Conservation (phyloP, 2,113 vertebrate species). For the Himantopus leucocephalus region DNA sequence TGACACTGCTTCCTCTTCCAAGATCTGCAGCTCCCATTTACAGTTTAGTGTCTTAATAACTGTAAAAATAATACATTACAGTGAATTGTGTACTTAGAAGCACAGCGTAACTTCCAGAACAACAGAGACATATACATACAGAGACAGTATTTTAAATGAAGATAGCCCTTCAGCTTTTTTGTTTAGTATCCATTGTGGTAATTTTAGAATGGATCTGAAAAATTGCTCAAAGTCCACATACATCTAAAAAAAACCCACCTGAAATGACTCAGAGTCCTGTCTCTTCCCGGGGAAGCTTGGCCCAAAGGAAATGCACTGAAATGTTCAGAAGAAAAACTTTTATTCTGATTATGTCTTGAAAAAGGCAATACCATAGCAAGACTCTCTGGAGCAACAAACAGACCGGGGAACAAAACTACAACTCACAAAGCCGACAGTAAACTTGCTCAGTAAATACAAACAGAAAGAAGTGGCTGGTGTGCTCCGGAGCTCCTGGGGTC, state of each 20-base stretch:
- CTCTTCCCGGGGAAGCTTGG: conserved; percentile 54
- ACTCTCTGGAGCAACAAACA: not conserved
- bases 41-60: not conserved
- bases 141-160: not conserved
- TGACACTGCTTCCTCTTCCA: not conserved
- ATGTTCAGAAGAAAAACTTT: conserved; percentile 41
- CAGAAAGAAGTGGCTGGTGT: not conserved
- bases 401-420: not conserved
- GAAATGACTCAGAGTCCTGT: conserved; percentile 45
- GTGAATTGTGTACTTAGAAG: not conserved
- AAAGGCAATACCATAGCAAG: not conserved
- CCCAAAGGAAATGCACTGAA: conserved; percentile 57
- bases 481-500: not conserved
- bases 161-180: not conserved
- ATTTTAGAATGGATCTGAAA: not conserved
- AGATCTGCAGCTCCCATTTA: not conserved
- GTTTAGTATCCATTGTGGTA: not conserved
- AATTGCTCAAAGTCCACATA: not conserved
- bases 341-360: not conserved
- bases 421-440: not conserved
- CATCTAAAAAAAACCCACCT: not conserved
- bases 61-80: not conserved
- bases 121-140: not conserved
- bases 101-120: not conserved
- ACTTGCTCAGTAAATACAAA: not conserved